A percentile compares a stretch with the other conserved stretches of the same genome.
phyloP scores from a whole-genome alignment of 2,113 vertebrate genomes.

The Cheilinus undulatus region DNA sequence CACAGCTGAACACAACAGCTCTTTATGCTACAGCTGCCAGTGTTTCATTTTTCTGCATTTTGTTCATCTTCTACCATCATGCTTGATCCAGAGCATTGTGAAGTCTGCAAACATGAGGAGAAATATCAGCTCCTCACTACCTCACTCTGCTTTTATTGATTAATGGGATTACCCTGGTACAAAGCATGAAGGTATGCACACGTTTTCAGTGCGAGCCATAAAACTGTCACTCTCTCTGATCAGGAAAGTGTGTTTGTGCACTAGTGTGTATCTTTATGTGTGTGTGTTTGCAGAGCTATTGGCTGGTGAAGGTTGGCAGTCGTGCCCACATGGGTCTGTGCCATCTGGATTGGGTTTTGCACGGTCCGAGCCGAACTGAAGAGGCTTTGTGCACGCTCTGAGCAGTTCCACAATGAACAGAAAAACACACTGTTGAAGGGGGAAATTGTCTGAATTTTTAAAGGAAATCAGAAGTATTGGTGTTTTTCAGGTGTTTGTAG shows the following conservation, averaged over 20 bases:
- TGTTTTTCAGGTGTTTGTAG: background rate
- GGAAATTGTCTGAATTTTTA: background rate
- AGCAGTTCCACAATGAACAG: slow-evolving; percentile 38
- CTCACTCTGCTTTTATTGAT: slow-evolving; percentile 39
- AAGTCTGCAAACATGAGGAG: slow-evolving; percentile 11
- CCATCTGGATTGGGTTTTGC: slow-evolving; percentile 68
- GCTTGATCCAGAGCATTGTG: background rate
- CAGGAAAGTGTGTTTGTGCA: slow-evolving; percentile 18
- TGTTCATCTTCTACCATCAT: too few relatives aligned
- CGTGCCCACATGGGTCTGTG: slow-evolving; percentile 58
- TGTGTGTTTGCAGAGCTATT: background rate
- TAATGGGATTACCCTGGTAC: slow-evolving; percentile 21
- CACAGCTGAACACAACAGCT: slow-evolving; percentile 30
- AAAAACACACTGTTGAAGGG: slow-evolving; percentile 22
- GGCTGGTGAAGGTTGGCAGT: slow-evolving; percentile 45
- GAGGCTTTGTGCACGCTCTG: slow-evolving; percentile 56
- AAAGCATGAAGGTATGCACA: slow-evolving; percentile 27
- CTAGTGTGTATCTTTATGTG: slow-evolving; percentile 6
- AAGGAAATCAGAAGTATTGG: background rate
- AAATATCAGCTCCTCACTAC: slow-evolving; percentile 25
- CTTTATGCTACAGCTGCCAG: slow-evolving; percentile 34
- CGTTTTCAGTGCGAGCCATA: background rate
- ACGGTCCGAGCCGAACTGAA: slow-evolving; percentile 47
- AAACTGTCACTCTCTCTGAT: slow-evolving; percentile 9
- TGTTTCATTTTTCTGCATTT: background rate